Conservation (phyloP, 2,888 invertebrate species). For the Ceraclea dissimilis region DNA sequence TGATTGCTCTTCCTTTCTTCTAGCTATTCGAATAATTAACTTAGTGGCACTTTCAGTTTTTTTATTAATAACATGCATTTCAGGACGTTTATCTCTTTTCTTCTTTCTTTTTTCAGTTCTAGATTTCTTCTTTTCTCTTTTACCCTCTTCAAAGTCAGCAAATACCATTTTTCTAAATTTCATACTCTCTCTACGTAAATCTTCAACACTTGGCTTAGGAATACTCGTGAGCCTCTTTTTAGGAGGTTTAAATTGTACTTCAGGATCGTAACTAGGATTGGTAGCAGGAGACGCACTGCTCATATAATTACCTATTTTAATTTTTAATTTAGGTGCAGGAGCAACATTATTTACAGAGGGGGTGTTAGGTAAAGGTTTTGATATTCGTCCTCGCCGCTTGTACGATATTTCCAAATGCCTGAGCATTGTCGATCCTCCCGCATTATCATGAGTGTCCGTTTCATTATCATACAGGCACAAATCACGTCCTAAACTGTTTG, state of each 20-base stretch:
- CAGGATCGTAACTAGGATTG: conserved; percentile 43
- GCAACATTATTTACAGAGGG: conserved; percentile 33
- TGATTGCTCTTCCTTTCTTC: conserved; percentile 39
- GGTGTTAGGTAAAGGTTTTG: conserved; percentile 33
- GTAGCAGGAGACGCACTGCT: conserved; percentile 41
- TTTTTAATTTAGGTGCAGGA: conserved; percentile 66
- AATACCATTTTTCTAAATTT: conserved; percentile 77
- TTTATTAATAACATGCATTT: conserved; percentile 40
- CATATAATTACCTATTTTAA: conserved; percentile 60
- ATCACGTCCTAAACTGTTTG: conserved; percentile 50
- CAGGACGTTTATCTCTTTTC: conserved; percentile 34
- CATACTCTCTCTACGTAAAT: conserved; percentile 78
- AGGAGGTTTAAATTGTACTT: conserved; percentile 59
- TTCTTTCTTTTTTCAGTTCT: conserved; percentile 50
- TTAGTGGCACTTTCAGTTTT: conserved; percentile 60
- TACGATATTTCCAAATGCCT: conserved; percentile 27
- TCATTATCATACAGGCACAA: conserved; percentile 57
- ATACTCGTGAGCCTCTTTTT: conserved; percentile 67
- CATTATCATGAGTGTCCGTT: conserved; percentile 37
- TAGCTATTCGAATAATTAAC: conserved; percentile 67
- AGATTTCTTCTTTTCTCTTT: conserved; percentile 45
- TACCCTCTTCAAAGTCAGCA: conserved; percentile 72
- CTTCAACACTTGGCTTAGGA: conserved; percentile 66
- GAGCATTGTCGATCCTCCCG: conserved; percentile 30
- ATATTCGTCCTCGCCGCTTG: conserved; percentile 34